phyloP scores from a whole-genome alignment of 1,140 invertebrate genomes.

The Lucilia cuprina region DNA sequence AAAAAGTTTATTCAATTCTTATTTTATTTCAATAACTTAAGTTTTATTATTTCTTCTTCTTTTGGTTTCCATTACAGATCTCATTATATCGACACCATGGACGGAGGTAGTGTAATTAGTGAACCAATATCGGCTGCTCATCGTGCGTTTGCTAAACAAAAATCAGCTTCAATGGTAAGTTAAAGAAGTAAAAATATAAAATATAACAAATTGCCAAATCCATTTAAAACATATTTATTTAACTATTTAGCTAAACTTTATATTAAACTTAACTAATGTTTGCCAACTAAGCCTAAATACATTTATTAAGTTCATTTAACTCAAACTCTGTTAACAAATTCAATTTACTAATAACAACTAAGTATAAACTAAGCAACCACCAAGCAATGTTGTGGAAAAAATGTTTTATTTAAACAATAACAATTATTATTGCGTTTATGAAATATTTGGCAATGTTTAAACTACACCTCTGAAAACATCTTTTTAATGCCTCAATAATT shows the following conservation, averaged over 20 bases:
- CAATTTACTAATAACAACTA: neutral
- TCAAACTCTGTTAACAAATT: neutral
- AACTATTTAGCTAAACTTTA: no score
- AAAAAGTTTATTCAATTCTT: neutral
- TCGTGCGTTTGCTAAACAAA: conserved; percentile 61
- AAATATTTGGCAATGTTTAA: neutral
- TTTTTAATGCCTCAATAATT: conserved; percentile 3
- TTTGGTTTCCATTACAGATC: conserved; percentile 19
- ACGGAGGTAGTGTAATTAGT: conserved; percentile 59
- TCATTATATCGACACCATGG: conserved; percentile 45
- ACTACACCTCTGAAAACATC: neutral
- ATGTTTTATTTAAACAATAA: neutral
- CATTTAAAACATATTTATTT: no score
- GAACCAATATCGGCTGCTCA: conserved; percentile 61
- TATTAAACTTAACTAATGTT: no score
- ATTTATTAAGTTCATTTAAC: neutral
- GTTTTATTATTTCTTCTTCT: neutral
- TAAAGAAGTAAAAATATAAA: neutral
- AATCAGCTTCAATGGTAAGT: conserved; percentile 60
- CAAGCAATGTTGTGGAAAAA: neutral
- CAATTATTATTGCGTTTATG: neutral
- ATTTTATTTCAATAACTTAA: neutral
- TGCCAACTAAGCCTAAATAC: no score
- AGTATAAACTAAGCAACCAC: neutral
- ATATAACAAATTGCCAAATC: no score